These are phyloP conservation scores for Lacerta bilineata DNA, from an alignment of 2,797 vertebrate species.

Conservation along the genomic window DNA sequence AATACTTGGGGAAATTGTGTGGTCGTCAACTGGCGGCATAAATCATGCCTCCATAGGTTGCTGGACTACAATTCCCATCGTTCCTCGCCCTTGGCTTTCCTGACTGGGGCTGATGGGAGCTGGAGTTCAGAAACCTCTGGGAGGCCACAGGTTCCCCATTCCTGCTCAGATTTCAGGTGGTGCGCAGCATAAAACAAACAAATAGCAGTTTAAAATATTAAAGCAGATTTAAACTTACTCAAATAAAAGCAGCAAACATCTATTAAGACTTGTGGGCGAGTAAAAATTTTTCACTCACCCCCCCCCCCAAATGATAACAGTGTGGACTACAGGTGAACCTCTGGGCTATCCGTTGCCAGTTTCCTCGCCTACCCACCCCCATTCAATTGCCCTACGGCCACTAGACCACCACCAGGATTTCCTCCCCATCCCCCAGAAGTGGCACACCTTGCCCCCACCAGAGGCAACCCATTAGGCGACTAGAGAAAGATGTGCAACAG, in stretches of 20 bases:
- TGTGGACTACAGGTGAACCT: too few species aligned
- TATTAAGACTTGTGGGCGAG: not conserved
- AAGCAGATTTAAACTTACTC: not conserved
- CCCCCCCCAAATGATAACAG: too few species aligned
- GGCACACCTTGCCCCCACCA: not conserved
- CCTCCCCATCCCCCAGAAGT: not conserved
- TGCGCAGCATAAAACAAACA: not conserved
- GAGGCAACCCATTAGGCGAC: not conserved
- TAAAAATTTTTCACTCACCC: not conserved
- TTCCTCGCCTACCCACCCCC: too few species aligned
- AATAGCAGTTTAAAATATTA: not conserved
- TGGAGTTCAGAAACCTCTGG: too few species aligned
- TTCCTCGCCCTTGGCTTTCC: too few species aligned
- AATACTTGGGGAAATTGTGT: too few species aligned
- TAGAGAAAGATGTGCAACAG: not conserved
- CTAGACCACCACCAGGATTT: not conserved
- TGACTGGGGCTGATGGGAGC: too few species aligned
- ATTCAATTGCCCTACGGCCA: not conserved
- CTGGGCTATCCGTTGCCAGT: not conserved
- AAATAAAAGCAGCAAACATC: not conserved
- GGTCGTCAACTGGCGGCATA: too few species aligned
- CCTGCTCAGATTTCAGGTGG: not conserved
- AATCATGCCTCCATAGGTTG: too few species aligned
- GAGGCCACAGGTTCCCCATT: too few species aligned
- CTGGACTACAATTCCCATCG: too few species aligned